Conservation (phyloP, 1,140 invertebrate species). For the Nixonia krombeini region DNA sequence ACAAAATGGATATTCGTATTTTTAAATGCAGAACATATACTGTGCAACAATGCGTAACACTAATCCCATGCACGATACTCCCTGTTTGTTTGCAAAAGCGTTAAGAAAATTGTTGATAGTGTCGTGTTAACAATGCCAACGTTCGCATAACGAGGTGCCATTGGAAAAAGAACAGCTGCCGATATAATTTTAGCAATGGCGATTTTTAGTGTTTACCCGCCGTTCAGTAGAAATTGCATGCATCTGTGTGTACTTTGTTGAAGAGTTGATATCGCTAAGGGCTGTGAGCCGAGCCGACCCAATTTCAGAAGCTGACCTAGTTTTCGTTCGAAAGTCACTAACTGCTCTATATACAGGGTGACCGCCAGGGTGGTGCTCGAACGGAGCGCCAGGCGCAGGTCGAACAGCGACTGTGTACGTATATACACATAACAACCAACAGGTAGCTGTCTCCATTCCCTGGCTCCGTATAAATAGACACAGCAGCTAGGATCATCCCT, state of each 20-base stretch:
- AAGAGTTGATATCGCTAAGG: constrained; percentile 21
- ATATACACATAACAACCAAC: constrained; percentile 54
- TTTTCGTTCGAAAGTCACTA: constrained; percentile 47
- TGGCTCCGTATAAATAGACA: constrained; percentile 64
- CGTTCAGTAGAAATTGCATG: constrained; percentile 9
- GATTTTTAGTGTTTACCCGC: constrained; percentile 8
- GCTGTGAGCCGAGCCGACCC: constrained; percentile 34
- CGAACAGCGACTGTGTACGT: constrained; percentile 27
- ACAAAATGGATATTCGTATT: no score
- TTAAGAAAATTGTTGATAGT: no score
- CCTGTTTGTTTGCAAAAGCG: no score
- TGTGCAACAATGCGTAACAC: no score
- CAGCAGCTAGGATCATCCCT: constrained; percentile 63
- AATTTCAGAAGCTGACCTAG: constrained; percentile 52
- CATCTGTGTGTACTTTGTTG: constrained; percentile 11
- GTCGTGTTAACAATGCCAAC: no score
- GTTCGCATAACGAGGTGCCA: no score
- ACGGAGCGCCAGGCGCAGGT: constrained; percentile 38
- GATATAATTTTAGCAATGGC: background rate
- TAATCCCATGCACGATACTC: no score
- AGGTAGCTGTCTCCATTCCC: constrained; percentile 62
- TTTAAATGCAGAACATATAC: no score
- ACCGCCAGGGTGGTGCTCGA: constrained; percentile 29
- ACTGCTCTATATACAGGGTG: constrained; percentile 25
- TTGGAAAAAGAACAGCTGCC: no score